These are phyloP conservation scores for Cavia aperea DNA, from an alignment of 2,113 vertebrate genomes.

Conservation along the genomic window DNA sequence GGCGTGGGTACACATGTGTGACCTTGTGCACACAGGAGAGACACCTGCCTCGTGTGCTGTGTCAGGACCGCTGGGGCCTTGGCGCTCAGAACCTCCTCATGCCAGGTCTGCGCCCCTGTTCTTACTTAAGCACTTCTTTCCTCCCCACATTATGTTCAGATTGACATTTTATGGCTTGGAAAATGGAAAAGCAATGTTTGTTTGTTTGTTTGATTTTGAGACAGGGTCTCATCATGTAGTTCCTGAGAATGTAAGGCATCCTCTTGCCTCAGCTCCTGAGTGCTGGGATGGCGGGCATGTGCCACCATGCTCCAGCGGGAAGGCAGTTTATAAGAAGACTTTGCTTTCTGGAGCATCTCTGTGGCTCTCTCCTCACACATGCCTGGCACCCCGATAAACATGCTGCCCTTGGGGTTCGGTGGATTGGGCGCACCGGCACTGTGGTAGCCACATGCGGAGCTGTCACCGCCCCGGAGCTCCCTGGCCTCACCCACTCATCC, in stretches of 20 bases:
- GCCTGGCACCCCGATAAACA: too few relatives aligned
- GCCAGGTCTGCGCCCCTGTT: not conserved
- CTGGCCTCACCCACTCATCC: not conserved
- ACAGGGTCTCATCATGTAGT: not conserved
- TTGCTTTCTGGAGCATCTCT: not conserved
- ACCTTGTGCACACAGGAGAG: not conserved
- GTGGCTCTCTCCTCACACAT: not conserved
- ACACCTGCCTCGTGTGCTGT: too few relatives aligned
- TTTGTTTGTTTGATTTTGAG: not conserved
- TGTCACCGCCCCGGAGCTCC: too few relatives aligned
- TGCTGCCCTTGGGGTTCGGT: not conserved
- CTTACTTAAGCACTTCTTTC: not conserved
- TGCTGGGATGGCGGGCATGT: not conserved
- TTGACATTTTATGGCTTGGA: not conserved
- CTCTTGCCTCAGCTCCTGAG: not conserved
- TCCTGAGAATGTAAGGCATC: not conserved
- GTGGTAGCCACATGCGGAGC: too few relatives aligned
- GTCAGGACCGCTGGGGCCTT: too few relatives aligned
- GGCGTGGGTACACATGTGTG: not conserved
- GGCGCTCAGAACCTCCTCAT: not conserved
- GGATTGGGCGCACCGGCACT: too few relatives aligned
- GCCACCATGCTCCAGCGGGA: not conserved
- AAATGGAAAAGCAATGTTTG: not conserved
- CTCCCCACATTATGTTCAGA: not conserved
- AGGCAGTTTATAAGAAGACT: not conserved